Evolutionary conservation across 1,140 invertebrate genomes (phyloP), one percentile per base, ranked within the genome.

Genomic region (Trichomalopsis sarcophagae): DNA sequence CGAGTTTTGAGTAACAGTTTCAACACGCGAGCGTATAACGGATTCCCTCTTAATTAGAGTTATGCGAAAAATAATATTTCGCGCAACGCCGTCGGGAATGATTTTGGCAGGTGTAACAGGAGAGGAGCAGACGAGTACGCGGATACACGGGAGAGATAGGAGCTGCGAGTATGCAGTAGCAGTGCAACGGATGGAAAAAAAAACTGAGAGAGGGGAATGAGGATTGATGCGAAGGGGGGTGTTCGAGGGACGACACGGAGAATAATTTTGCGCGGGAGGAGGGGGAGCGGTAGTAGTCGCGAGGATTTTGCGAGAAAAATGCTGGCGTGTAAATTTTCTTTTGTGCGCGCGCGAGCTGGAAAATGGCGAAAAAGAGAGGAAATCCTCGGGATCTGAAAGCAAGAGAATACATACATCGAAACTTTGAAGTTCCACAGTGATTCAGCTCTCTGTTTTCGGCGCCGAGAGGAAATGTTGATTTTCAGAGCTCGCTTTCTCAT

Each of bases 211-310:
- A n/a, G 17, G 23, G 2, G 3, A 66, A 84, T 80, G 68, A 74
- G 50, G 66, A 84, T 73, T 27, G 36, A 74, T 84, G 69, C 21
- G 77, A 36, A 9, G 5, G 17, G 40, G 40, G 21, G 90, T 27
- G 27, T 91, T 40, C 87, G 91, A 81, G 91, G 91, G 84, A 88
- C 92, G 89, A 84, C 89, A 30, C 86, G 91, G 11, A 40, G 62
- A 86, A 76, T 82, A 77, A 83, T 83, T 84, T 80, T 80, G 11
- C 14, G 44, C 10, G 44, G 44, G 9, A 2, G 44, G 44, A 9
- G 44, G 47, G 55, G 17, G 82, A 4, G n/a, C 21, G n/a, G 75
- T 36, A 36, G n/a, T 27, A 75, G 80, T 50, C 69, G 68, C 27
- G 47, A 47, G 77, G 40, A 30, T 80, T 84, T 80, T 23, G 23